These are phyloP conservation scores for Numida meleagris DNA, from an alignment of 2,113 vertebrate species.

Conservation along the genomic window DNA sequence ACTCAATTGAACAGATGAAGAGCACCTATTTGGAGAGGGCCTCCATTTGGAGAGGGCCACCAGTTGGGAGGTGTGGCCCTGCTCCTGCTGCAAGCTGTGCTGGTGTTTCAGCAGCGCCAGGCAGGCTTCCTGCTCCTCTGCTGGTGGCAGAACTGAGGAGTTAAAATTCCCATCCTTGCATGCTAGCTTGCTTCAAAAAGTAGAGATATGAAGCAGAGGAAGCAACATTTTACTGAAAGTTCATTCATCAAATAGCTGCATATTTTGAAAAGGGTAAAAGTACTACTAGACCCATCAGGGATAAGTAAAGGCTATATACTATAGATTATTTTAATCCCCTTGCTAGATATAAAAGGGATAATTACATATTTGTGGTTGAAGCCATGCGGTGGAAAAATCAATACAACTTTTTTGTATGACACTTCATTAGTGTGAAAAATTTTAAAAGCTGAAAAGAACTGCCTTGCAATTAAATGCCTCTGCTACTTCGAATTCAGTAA, in stretches of 20 bases:
- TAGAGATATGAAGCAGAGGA: conserved; percentile 88
- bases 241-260: conserved; percentile 99
- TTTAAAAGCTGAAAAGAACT: conserved; percentile 97
- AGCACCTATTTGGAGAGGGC: not conserved
- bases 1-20: not conserved
- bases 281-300: conserved; percentile 96
- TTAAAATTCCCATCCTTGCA: conserved; percentile 79
- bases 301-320: conserved; percentile 99
- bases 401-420: conserved; percentile 99
- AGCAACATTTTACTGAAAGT: conserved; percentile 98
- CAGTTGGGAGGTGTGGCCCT: not conserved
- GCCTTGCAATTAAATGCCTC: conserved; percentile 99
- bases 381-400: conserved; percentile 99
- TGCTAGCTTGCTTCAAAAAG: conserved; percentile 84
- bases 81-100: not conserved
- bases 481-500: conserved; percentile 98
- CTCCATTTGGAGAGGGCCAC: not conserved
- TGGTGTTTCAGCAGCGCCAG: not conserved
- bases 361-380: conserved; percentile 99
- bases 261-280: conserved; percentile 99
- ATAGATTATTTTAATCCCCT: conserved; percentile 99
- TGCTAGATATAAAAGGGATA: conserved; percentile 99
- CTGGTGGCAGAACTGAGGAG: not conserved
- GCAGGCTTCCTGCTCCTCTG: not conserved
- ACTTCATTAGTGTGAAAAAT: conserved; percentile 99